Conservation (phyloP, 1,140 invertebrate genomes). For the Diorhabda sublineata region DNA sequence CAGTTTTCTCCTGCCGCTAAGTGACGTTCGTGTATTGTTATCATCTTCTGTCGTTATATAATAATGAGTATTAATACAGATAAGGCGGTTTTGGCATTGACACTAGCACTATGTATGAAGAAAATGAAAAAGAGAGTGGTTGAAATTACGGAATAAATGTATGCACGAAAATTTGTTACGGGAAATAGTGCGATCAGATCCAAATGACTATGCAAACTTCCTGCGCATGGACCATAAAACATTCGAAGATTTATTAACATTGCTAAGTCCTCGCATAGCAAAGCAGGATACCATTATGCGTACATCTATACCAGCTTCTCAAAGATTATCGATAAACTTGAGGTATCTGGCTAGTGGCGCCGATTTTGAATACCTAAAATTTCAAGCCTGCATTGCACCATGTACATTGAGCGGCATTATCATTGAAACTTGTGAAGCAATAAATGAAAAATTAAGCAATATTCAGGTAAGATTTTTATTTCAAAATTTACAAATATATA, state of each 20-base stretch:
- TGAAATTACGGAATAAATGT: conserved; percentile 1
- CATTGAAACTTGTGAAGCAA: conserved; percentile 13
- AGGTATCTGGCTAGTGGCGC: conserved; percentile 11
- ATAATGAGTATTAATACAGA: conserved; percentile 11
- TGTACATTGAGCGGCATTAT: conserved; percentile 7
- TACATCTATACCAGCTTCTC: conserved; percentile 11
- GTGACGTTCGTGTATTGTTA: conserved; percentile 11
- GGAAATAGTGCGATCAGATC: conserved; percentile 10
- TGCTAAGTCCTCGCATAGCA: conserved; percentile 8
- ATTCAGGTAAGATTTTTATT: conserved; percentile 14
- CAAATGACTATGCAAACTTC: background rate
- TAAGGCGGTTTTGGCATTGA: conserved; percentile 13
- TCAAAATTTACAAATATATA: conserved; percentile 13
- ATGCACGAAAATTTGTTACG: conserved; percentile 7
- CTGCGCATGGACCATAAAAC: no score
- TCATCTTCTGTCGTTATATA: conserved; percentile 14
- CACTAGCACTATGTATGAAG: conserved; percentile 13
- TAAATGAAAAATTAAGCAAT: conserved; percentile 17
- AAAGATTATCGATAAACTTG: conserved; percentile 14
- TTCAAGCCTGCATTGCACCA: conserved; percentile 7
- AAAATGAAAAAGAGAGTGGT: conserved; percentile 9
- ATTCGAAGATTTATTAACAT: background rate
- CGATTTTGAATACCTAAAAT: conserved; percentile 10
- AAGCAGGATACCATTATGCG: conserved; percentile 15
- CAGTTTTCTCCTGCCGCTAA: conserved; percentile 5